Evolutionary conservation across 2,797 vertebrate genomes (phyloP).

Genomic region (Molothrus aeneus): DNA sequence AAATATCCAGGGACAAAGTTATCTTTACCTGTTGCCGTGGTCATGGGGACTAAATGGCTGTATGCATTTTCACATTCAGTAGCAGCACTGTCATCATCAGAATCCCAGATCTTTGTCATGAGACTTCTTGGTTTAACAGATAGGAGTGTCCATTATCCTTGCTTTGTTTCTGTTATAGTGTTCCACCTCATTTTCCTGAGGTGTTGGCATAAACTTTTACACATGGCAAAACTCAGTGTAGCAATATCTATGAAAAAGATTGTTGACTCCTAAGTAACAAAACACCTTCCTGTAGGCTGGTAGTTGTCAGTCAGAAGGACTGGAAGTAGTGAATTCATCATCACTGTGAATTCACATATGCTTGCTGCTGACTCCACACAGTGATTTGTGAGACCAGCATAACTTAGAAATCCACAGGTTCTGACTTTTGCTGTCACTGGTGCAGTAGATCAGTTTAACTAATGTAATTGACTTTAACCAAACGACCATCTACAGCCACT

Average conservation of each 20-base stretch:
- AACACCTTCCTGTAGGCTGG: not conserved
- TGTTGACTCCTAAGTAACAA: not conserved
- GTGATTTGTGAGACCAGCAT: not conserved
- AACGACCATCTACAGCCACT: not conserved
- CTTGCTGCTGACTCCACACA: not conserved
- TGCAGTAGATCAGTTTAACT: not conserved
- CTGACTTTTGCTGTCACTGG: constrained; percentile 12
- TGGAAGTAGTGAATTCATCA: not conserved
- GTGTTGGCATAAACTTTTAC: constrained; percentile 23
- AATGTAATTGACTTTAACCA: constrained; percentile 6
- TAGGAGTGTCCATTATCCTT: not conserved
- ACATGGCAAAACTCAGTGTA: not conserved
- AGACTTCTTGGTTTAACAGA: not conserved
- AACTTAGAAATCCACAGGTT: not conserved
- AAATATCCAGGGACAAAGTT: not conserved
- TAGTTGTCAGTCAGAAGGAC: not conserved
- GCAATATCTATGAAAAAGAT: not conserved
- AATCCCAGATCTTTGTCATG: not conserved
- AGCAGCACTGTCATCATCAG: not conserved
- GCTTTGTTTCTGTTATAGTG: not conserved
- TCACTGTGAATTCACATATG: not conserved
- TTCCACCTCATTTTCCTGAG: not conserved
- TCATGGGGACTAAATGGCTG: not conserved
- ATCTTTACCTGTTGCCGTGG: not conserved
- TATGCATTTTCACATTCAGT: not conserved